Conservation (phyloP, 1,140 invertebrate species). For the Pinna nobilis region DNA sequence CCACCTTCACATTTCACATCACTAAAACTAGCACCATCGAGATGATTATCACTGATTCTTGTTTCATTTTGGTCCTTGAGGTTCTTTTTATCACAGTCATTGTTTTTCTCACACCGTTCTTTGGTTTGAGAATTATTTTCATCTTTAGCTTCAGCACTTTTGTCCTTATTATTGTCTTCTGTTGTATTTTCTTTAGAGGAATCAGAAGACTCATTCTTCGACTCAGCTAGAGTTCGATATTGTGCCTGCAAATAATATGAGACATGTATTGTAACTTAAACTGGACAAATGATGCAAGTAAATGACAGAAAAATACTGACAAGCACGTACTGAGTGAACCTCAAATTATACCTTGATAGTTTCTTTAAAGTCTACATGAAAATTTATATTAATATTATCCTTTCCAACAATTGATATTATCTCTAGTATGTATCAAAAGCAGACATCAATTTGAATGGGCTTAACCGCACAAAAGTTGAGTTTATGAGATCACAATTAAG, state of each 20-base stretch:
- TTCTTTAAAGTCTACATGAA: too few relatives aligned
- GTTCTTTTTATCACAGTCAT: constrained; percentile 30
- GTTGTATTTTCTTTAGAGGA: constrained; percentile 1
- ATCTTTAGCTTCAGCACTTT: constrained; percentile 6
- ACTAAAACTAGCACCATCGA: not conserved
- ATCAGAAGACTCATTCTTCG: constrained; percentile 11
- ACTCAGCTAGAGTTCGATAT: constrained; percentile 32
- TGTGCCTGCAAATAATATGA: constrained; percentile 30
- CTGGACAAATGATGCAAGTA: not conserved
- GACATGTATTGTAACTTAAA: not conserved
- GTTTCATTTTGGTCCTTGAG: constrained; percentile 1
- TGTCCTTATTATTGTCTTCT: constrained; percentile 7
- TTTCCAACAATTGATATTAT: too few relatives aligned
- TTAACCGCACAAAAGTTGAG: too few relatives aligned
- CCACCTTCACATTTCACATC: not conserved
- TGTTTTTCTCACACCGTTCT: constrained; percentile 16
- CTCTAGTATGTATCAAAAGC: too few relatives aligned
- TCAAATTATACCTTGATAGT: too few relatives aligned
- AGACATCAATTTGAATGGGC: too few relatives aligned
- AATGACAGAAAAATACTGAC: too few relatives aligned
- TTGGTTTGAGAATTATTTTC: constrained; percentile 17
- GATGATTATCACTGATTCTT: constrained; percentile 4
- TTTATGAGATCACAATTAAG: too few relatives aligned
- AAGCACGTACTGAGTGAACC: too few relatives aligned
- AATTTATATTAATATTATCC: too few relatives aligned